A percentile compares a stretch with the other conserved stretches of the same genome.
These are phyloP conservation scores for Machimus atricapillus DNA, from an alignment of 2,888 invertebrate genomes.

Conservation along the genomic window DNA sequence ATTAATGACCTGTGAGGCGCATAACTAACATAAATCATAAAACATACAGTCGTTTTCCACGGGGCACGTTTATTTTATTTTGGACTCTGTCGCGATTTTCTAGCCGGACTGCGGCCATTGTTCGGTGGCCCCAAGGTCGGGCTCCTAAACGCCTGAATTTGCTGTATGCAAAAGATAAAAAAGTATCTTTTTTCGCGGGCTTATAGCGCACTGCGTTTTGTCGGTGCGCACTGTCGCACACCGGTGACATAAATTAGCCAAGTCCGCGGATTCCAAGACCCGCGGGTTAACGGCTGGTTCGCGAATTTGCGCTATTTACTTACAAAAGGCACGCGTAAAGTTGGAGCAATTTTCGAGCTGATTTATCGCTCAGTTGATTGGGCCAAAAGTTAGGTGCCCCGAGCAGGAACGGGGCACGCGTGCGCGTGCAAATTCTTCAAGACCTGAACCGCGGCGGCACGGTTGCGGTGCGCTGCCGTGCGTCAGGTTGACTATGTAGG, in stretches of 20 bases:
- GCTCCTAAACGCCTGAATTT: background rate
- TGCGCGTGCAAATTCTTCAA: background rate
- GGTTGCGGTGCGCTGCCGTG: background rate
- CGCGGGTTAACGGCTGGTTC: background rate
- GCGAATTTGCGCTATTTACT: conserved; percentile 22
- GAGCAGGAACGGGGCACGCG: background rate
- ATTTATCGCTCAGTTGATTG: background rate
- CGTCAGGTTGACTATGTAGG: background rate
- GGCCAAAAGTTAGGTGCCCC: background rate
- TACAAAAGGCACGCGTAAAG: background rate
- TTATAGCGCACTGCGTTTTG: background rate
- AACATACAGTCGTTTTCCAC: background rate
- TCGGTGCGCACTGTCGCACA: background rate
- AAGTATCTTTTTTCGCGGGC: background rate
- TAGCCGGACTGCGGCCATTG: background rate
- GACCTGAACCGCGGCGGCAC: background rate
- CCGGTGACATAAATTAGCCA: conserved; percentile 3
- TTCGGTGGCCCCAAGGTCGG: background rate
- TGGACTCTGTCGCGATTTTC: background rate
- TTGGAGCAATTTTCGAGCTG: background rate
- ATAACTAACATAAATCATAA: background rate
- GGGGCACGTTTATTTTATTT: background rate
- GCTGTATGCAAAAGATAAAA: background rate
- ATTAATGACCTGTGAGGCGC: background rate
- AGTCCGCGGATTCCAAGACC: background rate